phyloP scores from a whole-genome alignment of 2,888 invertebrate genomes.

The Caenorhabditis sp. region DNA sequence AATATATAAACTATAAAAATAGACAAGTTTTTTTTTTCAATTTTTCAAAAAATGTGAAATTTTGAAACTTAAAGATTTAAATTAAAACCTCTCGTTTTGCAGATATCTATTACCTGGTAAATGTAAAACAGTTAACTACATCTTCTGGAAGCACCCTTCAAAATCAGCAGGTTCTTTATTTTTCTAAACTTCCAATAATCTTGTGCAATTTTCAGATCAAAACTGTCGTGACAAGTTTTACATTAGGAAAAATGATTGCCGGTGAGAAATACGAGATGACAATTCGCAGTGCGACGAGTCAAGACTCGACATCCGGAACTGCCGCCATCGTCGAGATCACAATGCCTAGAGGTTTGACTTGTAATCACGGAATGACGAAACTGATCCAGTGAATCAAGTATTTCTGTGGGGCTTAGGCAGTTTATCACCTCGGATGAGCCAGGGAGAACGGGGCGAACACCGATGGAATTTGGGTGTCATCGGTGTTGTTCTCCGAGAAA shows the following conservation, averaged over 20 bases:
- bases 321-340: constrained; percentile 82
- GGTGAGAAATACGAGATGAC: constrained; percentile 82
- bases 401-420: neutral
- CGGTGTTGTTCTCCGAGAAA: constrained; percentile 9
- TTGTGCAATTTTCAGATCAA: constrained; percentile 73
- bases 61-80: neutral
- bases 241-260: constrained; percentile 77
- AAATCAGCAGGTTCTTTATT: constrained; percentile 76
- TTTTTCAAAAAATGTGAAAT: neutral
- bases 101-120: constrained; percentile 79
- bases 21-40: too few relatives aligned
- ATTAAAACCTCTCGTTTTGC: too few relatives aligned
- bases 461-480: neutral
- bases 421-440: constrained; percentile 10
- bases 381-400: constrained; percentile 8
- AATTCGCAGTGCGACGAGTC: constrained; percentile 74
- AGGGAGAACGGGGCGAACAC: neutral
- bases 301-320: constrained; percentile 71
- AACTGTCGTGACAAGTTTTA: constrained; percentile 78
- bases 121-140: constrained; percentile 80
- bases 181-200: neutral
- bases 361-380: constrained; percentile 15
- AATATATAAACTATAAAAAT: too few relatives aligned
- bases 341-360: constrained; percentile 75
- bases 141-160: constrained; percentile 73